Evolutionary conservation across 2,113 vertebrate genomes (phyloP), one percentile per base, ranked within the genome.

Genomic region (Clupea harengus): DNA sequence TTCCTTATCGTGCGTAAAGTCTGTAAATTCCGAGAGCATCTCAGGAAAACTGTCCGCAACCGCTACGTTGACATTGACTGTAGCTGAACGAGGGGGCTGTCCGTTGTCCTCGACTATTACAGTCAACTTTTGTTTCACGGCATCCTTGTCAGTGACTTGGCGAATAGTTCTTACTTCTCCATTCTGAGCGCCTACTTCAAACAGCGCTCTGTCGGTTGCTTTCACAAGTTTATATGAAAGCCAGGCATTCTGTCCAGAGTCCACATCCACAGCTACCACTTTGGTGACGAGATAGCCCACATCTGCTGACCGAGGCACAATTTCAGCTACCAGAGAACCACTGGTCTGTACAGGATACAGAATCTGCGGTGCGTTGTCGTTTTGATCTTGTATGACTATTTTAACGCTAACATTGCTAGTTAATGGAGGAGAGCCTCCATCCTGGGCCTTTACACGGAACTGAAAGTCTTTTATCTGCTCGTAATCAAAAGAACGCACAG

Each of bases 341-440:
- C 81, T 72, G 54, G 83, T 87, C 54, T 85, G 85, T 45, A 89
- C 88, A 45, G 88, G 86, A 44, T 87, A 84, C 54, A 87, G 83
- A 45, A 87, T 78, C 52, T 84, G 86, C 32, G 86, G 86, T 7
- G 82, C 83, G 86, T 87, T 87, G 91, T 95, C 95, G 0, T 95
- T 95, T 84, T 94, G 91, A 78, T 95, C 94, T 75, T 93, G 57
- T 18, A 96, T 88, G 0, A 88, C 90, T 20, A 96, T 84, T 17
- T 45, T 92, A 28, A 95, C 87, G 4, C 93, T 91, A 3, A 90
- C 91, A 1, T 93, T 95, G 87, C 90, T 94, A 85, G 90, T 92
- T 20, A 94, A 88, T 0, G 93, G 50, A 10, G 93, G 93, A 20
- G 87, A 85, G 10, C 95, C 95, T 0, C 87, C 91, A 22, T 95